Base-by-base conservation (phyloP, 2,113 vertebrate species). In the Prionailurus viverrinus region DNA sequence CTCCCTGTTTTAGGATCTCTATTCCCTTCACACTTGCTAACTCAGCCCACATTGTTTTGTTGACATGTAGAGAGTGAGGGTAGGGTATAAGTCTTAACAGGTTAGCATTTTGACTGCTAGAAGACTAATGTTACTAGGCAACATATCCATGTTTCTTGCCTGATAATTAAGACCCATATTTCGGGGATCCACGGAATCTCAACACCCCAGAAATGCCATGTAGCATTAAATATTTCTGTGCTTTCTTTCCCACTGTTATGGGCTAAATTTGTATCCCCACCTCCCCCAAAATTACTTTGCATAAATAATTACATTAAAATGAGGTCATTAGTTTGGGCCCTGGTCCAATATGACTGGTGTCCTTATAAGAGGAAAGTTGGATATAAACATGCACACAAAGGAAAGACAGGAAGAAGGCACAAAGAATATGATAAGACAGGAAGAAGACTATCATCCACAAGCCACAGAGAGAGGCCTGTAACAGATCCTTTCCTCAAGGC, bases 171-270 rank as follows among this genome's bases (percentile, higher is more conserved):
- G 33, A 45, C 58, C 31, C 3, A 14, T 66, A 92, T 92, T 92
- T 95, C 92, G 85, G 2, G 58, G 68, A 48, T 68, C 31, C 29
- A 68, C 19, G 82, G 41, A 91, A 81, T 91, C 84, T 94, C 71
- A 88, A 88, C 16, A 87, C 2, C 36, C 45, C 51, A 89, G 27
- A 89, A 97, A 89, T 78, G 31, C 39, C 65, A 91, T n/a, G 12
- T 91, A 76, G 79, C n/a, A 83, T 69, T 29, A 74, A 92, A 71
- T 95, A 97, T 69, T 68, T 71, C 71, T 83, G 33, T 91, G 76
- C 13, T 65, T 80, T 93, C 78, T 94, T 71, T 96, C 63, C 15
- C 19, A 68, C n/a, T 68, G 3, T 61, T 78, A 89, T 7, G 18
- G 13, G 1, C 39, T 94, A 31, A 55, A 86, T 39, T 69, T 69